Percentiles rank a stretch among this genome's conserved stretches.
phyloP scores from a whole-genome alignment of 2,113 vertebrate genomes.

The Varanus komodoensis region DNA sequence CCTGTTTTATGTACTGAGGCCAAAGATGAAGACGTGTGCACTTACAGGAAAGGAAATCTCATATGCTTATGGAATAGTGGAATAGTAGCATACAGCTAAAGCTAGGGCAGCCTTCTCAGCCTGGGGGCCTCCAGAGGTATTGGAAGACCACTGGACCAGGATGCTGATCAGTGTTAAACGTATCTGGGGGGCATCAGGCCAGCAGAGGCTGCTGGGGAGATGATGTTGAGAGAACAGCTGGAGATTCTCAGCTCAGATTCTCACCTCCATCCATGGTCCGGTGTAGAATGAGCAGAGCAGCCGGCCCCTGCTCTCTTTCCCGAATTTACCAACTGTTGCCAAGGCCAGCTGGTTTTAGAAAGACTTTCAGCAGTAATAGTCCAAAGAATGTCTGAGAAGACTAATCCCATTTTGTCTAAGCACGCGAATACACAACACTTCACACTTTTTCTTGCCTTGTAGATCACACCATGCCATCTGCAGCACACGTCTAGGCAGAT shows the following conservation, averaged over 20 bases:
- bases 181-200: too few species aligned
- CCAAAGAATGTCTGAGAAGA: not conserved
- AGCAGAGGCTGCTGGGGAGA: not conserved
- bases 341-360: not conserved
- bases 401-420: not conserved
- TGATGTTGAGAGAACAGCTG: not conserved
- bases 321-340: not conserved
- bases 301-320: not conserved
- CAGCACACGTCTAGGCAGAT: conserved; percentile 25
- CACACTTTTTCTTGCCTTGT: not conserved
- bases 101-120: rapidly evolving
- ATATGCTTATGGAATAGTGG: not conserved
- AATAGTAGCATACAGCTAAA: not conserved
- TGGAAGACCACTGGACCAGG: too few species aligned
- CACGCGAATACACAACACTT: not conserved
- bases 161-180: too few species aligned
- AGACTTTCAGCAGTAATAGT: not conserved
- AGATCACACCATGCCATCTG: conserved; percentile 18
- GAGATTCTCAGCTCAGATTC: not conserved
- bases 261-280: not conserved
- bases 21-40: not conserved
- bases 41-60: not conserved
- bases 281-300: not conserved
- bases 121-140: not conserved
- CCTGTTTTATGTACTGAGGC: not conserved